Evolutionary conservation across 2,888 invertebrate genomes (phyloP).

Genomic region (Volucella inflata): DNA sequence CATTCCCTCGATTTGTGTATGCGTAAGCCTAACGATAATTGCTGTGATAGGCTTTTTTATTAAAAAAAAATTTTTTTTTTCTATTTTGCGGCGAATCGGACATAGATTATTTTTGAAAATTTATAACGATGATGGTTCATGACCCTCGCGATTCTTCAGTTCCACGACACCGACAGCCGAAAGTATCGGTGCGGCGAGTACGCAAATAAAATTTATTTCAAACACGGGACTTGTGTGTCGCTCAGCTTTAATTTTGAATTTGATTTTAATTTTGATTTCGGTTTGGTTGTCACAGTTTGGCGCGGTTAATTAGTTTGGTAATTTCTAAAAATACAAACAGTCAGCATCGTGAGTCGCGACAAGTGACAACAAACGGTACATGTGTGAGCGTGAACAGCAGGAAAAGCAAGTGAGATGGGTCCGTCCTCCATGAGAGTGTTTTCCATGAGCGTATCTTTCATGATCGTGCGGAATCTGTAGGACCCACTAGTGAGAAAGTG

Average conservation of each 20-base stretch:
- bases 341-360: neutral
- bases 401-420: constrained; percentile 41
- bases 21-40: neutral
- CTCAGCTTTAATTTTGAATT: constrained; percentile 27
- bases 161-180: constrained; percentile 10
- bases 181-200: constrained; percentile 48
- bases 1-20: constrained; percentile 5
- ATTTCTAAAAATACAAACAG: constrained; percentile 68
- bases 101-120: constrained; percentile 66
- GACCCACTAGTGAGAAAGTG: constrained; percentile 44
- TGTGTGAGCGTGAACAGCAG: constrained; percentile 25
- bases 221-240: neutral
- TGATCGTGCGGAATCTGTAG: neutral
- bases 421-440: neutral
- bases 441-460: neutral
- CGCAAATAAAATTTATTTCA: constrained; percentile 38
- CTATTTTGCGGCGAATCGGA: neutral
- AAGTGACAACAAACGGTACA: constrained; percentile 52
- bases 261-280: constrained; percentile 36
- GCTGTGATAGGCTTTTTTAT: too few relatives aligned
- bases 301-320: constrained; percentile 70
- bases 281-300: constrained; percentile 31
- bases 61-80: neutral
- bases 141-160: constrained; percentile 55
- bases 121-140: constrained; percentile 66